Base-by-base conservation (phyloP, 1,140 invertebrate genomes). In the Colletes gigas region DNA sequence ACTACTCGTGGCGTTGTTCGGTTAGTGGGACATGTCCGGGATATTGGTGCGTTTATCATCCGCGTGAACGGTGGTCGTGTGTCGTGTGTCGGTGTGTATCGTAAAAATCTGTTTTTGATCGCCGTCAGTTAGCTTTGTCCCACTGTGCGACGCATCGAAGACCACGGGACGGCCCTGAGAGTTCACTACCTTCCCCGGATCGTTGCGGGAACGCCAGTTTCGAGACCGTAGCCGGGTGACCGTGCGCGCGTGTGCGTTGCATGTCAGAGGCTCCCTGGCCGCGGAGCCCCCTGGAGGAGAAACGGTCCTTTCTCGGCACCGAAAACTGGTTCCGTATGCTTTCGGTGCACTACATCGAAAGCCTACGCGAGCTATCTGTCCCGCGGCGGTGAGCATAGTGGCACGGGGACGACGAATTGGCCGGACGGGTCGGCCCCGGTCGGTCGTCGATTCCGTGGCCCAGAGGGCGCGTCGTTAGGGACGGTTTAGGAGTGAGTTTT, bases 401-500 rank as follows among this genome's bases (percentile, higher is more conserved):
- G 21, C 67, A 12, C 47, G 50, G 44, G 44, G 54, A 82, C 10
- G 78, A 81, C 78, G 84, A 84, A 84, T 80, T 62, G 71, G 47
- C 17, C 71, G 65, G 60, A 62, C 60, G n/a, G n/a, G n/a, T n/a
- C n/a, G n/a, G n/a, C n/a, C n/a, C n/a, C n/a, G 50, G 55, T 77
- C 75, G 70, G 76, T 72, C 74, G 50, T 69, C 80, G 76, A 84
- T 86, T 81, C 73, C 55, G 57, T 77, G 47, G 75, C 54, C 21
- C 55, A 75, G 82, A 86, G 71, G 81, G 83, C 80, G 72, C 79
- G 63, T 80, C 72, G 71, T 84, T 81, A 83, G 62, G 67, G 55
- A 85, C 76, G 83, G 82, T 85, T 90, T 88, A 90, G 89, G 81
- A 89, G 81, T 86, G 88, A 89, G 83, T 89, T 90, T 89, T 89